Percentiles rank a stretch among this genome's conserved stretches.
These are phyloP conservation scores for Felis chaus DNA, from an alignment of 2,113 vertebrate species.

Conservation along the genomic window DNA sequence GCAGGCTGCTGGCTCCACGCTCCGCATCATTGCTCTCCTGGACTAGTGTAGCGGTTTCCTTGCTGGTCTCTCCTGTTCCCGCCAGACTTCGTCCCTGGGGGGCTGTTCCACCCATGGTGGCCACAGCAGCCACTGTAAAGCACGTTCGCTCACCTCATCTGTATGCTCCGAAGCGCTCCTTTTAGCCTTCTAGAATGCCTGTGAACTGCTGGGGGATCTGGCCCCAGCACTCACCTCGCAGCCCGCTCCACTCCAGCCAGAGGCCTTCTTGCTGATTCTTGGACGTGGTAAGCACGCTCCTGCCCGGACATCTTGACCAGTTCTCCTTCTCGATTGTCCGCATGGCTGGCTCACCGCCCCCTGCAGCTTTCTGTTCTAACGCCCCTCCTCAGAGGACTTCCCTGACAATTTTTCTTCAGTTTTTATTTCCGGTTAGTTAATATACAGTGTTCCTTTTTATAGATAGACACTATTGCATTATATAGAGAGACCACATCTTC, in stretches of 20 bases:
- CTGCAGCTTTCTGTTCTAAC: not conserved
- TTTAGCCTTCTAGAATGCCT: not conserved
- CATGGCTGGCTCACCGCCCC: not conserved
- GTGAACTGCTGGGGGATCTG: rapidly evolving
- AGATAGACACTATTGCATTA: not conserved
- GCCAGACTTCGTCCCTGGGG: not conserved
- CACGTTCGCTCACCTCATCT: not conserved
- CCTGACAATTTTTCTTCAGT: not conserved
- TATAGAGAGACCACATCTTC: not conserved
- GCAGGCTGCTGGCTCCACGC: not conserved
- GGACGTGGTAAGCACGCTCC: rapidly evolving
- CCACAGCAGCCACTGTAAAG: not conserved
- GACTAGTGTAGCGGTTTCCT: not conserved
- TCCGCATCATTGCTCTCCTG: not conserved
- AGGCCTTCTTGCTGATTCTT: not conserved
- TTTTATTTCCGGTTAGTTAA: not conserved
- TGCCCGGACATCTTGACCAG: not conserved
- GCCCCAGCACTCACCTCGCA: not conserved
- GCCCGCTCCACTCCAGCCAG: not conserved
- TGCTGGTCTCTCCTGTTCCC: not conserved
- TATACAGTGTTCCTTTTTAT: not conserved
- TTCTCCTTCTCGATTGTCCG: not conserved
- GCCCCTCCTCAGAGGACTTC: not conserved
- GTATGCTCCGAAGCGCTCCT: not conserved
- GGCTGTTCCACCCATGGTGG: not conserved